Conservation (phyloP, 2,113 vertebrate species). For the Thermophis baileyi region DNA sequence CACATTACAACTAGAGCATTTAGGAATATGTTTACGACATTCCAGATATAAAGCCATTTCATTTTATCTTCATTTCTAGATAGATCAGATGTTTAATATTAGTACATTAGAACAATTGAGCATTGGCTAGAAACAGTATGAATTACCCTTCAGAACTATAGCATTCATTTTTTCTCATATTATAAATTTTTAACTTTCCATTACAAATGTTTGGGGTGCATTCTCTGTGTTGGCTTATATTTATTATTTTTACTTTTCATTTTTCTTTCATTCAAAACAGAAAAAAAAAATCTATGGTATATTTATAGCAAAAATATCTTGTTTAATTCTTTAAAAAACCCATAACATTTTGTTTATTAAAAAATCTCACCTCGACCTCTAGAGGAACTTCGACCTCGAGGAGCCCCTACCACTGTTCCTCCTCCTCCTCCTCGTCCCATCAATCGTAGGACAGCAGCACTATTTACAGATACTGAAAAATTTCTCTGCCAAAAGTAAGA, state of each 20-base stretch:
- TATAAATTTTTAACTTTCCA: background rate
- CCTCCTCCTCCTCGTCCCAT: constrained; percentile 82
- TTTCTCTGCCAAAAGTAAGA: constrained; percentile 84
- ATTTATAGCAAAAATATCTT: background rate
- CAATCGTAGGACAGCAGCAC: constrained; percentile 91
- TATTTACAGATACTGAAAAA: constrained; percentile 99
- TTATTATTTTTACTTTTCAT: background rate
- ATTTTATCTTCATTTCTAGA: background rate
- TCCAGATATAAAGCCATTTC: background rate
- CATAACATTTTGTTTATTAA: background rate
- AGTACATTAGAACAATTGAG: accelerated
- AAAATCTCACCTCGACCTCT: constrained; percentile 90
- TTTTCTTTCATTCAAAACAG: background rate
- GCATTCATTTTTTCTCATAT: background rate
- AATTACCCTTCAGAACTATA: background rate
- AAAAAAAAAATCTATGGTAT: background rate
- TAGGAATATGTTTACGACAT: background rate
- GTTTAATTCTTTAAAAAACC: background rate
- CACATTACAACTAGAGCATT: background rate
- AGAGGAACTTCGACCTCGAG: constrained; percentile 97
- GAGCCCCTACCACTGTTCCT: constrained; percentile 87
- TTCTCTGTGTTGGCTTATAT: background rate
- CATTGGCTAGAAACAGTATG: background rate
- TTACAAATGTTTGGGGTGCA: background rate
- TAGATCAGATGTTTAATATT: background rate